phyloP scores from a whole-genome alignment of 2,797 vertebrate genomes.

The Acanthurus tractus region DNA sequence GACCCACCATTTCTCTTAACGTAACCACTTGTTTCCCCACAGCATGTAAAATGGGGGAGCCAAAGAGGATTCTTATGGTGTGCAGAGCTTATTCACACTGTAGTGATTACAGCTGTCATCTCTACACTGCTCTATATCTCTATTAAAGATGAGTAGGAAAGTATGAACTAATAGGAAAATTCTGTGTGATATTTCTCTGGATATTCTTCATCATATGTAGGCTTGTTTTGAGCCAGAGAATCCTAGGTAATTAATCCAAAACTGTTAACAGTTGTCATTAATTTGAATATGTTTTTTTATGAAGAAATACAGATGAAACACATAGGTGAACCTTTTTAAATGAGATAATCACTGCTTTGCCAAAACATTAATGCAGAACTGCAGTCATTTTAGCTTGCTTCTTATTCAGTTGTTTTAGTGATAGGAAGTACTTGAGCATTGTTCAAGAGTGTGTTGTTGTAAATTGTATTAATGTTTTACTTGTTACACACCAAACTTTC shows the following conservation, averaged over 20 bases:
- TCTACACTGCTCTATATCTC: background rate
- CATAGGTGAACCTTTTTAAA: background rate
- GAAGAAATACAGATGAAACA: background rate
- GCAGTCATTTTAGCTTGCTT: background rate
- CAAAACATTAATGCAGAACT: background rate
- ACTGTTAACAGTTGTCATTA: background rate
- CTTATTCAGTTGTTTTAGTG: background rate
- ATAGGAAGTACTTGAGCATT: background rate
- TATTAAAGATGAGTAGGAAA: background rate
- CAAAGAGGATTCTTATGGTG: background rate
- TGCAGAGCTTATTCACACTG: no score
- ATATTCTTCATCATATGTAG: no score
- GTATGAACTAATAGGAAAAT: no score
- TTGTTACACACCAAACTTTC: constrained; percentile 8
- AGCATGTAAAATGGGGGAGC: background rate
- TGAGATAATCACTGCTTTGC: background rate
- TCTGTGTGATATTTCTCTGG: no score
- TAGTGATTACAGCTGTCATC: no score
- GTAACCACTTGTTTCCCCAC: background rate
- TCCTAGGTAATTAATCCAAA: background rate
- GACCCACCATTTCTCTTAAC: background rate
- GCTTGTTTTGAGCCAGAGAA: background rate
- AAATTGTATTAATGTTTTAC: background rate
- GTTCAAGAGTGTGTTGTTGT: background rate
- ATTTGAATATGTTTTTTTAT: background rate